Evolutionary conservation across 2,113 vertebrate species (phyloP).

Genomic region (Pelecanoides urinatrix): DNA sequence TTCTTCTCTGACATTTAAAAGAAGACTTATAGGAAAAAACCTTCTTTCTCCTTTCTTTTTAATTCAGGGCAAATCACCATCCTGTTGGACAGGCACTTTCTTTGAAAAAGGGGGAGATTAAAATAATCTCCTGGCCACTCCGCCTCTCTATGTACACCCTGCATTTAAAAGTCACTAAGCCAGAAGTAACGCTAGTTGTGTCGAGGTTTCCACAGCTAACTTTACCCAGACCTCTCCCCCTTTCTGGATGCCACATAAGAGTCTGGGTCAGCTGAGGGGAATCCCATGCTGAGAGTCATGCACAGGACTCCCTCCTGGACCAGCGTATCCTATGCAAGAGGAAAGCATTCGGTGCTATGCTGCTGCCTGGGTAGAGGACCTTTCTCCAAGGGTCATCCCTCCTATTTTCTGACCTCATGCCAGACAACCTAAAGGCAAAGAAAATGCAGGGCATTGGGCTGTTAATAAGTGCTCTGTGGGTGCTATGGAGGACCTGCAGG

Average conservation of each 20-base stretch:
- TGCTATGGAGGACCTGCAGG: neutral
- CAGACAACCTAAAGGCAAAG: neutral
- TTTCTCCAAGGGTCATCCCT: neutral
- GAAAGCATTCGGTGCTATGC: neutral
- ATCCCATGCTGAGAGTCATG: rapidly evolving
- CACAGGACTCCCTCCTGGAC: neutral
- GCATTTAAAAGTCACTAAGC: neutral
- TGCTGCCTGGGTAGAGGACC: neutral
- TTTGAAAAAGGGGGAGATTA: neutral
- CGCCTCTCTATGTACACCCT: neutral
- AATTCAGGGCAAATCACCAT: neutral
- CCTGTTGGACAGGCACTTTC: neutral
- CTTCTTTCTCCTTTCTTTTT: neutral
- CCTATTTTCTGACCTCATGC: neutral
- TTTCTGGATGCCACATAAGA: neutral
- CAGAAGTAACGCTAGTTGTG: neutral
- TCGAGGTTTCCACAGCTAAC: neutral
- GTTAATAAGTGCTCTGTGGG: rapidly evolving
- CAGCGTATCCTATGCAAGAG: neutral
- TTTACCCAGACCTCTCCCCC: neutral
- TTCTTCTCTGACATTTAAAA: neutral
- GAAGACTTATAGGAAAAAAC: neutral
- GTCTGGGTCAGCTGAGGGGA: neutral
- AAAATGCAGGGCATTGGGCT: neutral
- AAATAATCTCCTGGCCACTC: neutral